Evolutionary conservation across 2,113 vertebrate genomes (phyloP).

Genomic region (Mormoops blainvillei): DNA sequence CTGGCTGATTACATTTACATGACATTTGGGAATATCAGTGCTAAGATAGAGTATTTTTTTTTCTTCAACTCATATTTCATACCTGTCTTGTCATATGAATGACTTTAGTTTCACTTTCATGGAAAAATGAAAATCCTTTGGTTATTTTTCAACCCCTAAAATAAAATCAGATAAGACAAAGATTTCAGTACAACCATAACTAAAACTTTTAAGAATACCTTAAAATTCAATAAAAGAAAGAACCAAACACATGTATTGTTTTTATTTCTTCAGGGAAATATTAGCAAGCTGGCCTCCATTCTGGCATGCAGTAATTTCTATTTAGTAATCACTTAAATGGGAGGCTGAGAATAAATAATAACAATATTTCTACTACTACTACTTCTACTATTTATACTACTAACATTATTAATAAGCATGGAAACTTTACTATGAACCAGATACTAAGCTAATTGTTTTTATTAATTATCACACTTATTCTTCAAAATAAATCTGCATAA

Average conservation of each 20-base stretch:
- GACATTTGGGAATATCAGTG: background rate
- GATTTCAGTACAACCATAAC: background rate
- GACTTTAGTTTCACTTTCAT: constrained; percentile 6
- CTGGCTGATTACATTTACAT: constrained; percentile 3
- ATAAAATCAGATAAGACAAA: constrained; percentile 1
- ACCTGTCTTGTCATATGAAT: background rate
- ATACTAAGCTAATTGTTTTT: background rate
- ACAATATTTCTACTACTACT: background rate
- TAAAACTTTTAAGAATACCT: background rate
- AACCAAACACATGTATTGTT: background rate
- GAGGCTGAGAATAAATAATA: background rate
- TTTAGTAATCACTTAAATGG: background rate
- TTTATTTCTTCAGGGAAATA: background rate
- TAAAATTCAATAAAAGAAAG: background rate
- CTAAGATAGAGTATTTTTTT: background rate
- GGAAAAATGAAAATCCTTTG: background rate
- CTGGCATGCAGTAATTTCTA: background rate
- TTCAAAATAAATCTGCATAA: background rate
- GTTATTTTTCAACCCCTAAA: constrained; percentile 15
- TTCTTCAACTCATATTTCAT: background rate
- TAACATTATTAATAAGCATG: background rate
- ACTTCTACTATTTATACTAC: background rate
- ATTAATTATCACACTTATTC: background rate
- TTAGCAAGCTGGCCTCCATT: background rate
- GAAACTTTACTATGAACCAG: background rate